These are phyloP conservation scores for Cephalopholis sonnerati DNA, from an alignment of 2,113 vertebrate species.

Conservation along the genomic window DNA sequence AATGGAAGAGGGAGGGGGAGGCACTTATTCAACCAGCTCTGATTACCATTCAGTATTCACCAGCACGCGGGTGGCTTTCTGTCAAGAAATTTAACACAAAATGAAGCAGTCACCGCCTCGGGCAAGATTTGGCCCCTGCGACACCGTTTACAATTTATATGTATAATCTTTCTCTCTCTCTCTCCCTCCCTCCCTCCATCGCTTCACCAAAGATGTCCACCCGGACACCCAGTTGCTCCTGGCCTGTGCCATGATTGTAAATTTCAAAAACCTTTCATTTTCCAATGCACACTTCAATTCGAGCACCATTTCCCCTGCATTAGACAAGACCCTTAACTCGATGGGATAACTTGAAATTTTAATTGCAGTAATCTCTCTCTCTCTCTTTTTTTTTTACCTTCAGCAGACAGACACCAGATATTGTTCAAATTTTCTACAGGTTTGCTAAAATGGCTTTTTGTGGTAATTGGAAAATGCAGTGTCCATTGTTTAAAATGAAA, in stretches of 20 bases:
- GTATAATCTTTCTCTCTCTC: constrained; percentile 84
- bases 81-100: constrained; percentile 90
- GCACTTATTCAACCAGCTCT: constrained; percentile 89
- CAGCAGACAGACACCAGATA: not conserved
- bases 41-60: constrained; percentile 97
- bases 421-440: not conserved
- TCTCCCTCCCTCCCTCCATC: not conserved
- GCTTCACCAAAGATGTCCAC: constrained; percentile 69
- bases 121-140: constrained; percentile 90
- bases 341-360: constrained; percentile 66
- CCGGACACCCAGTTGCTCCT: constrained; percentile 67
- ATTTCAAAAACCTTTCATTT: constrained; percentile 72
- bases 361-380: constrained; percentile 52
- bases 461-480: not conserved
- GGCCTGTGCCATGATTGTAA: constrained; percentile 61
- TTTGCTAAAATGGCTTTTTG: not conserved
- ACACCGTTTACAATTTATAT: constrained; percentile 97
- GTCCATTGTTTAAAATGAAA: not conserved
- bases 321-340: constrained; percentile 59
- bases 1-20: constrained; percentile 89
- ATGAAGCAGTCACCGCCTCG: constrained; percentile 90
- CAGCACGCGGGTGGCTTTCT: constrained; percentile 92
- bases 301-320: constrained; percentile 57
- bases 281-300: constrained; percentile 67
- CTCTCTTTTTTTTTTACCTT: constrained; percentile 16